Conservation (phyloP, 2,113 vertebrate genomes). For the Chitala chitala region DNA sequence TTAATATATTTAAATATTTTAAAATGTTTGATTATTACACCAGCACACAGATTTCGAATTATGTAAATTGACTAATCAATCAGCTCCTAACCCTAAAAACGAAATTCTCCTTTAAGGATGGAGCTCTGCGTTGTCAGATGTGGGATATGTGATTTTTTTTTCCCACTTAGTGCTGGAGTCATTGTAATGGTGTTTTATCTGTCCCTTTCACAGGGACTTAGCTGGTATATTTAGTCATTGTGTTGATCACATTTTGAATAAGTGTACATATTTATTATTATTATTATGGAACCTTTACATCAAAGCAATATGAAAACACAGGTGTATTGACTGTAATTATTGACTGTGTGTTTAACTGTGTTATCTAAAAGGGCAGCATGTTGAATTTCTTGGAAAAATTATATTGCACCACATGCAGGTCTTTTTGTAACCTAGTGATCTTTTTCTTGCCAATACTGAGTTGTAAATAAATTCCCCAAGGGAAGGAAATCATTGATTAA, state of each 20-base stretch:
- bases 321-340: too few species aligned
- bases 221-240: too few species aligned
- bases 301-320: neutral
- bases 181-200: neutral
- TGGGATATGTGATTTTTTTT: neutral
- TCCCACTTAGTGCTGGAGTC: neutral
- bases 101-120: too few species aligned
- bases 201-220: too few species aligned
- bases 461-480: slow-evolving; percentile 10
- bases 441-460: neutral
- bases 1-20: too few species aligned
- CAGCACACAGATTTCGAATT: too few species aligned
- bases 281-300: neutral
- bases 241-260: too few species aligned
- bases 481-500: neutral
- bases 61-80: too few species aligned
- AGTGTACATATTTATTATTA: too few species aligned
- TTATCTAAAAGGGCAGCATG: neutral
- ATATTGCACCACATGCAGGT: neutral
- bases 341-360: neutral
- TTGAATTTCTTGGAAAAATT: neutral
- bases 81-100: too few species aligned
- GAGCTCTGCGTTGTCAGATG: neutral
- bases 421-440: neutral
- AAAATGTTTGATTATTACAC: too few species aligned